These are phyloP conservation scores for Megaleporinus macrocephalus DNA, from an alignment of 2,113 vertebrate species.

Conservation along the genomic window DNA sequence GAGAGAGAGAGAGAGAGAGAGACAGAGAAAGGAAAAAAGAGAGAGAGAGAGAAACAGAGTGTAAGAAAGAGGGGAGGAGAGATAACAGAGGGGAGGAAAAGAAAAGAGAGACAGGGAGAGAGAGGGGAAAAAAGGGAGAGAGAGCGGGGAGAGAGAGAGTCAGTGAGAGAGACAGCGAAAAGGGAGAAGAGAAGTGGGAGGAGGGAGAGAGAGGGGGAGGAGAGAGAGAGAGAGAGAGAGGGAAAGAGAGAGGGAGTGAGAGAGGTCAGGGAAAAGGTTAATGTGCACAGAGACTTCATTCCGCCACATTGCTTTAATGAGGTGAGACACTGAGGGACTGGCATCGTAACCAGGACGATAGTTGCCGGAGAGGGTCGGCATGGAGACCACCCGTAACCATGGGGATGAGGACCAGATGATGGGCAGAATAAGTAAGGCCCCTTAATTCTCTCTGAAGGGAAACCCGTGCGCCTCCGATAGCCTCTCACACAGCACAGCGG, in stretches of 20 bases:
- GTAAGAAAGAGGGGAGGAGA: conserved; percentile 10
- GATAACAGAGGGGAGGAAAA: conserved; percentile 54
- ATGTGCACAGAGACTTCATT: conserved; percentile 70
- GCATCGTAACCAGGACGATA: conserved; percentile 62
- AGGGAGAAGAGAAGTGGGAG: conserved; percentile 1
- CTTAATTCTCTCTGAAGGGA: conserved; percentile 52
- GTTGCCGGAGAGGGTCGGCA: conserved; percentile 60
- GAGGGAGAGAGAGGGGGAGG: neutral
- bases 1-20: neutral
- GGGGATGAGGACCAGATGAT: conserved; percentile 52
- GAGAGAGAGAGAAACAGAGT: conserved; percentile 26
- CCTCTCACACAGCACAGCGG: conserved; percentile 7
- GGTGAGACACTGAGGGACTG: conserved; percentile 61
- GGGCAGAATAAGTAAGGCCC: conserved; percentile 61
- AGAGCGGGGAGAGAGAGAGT: conserved; percentile 48
- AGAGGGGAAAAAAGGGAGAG: conserved; percentile 18
- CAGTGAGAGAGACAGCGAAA: neutral
- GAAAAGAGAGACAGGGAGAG: conserved; percentile 43
- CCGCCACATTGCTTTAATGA: conserved; percentile 73
- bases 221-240: neutral
- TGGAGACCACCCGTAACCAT: conserved; percentile 61
- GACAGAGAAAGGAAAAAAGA: conserved; percentile 3
- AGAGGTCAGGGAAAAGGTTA: conserved; percentile 74
- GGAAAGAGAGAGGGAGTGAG: conserved; percentile 33
- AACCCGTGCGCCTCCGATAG: neutral